Evolutionary conservation across 2,888 invertebrate species (phyloP).

Genomic region (Heterodera filipjevi): DNA sequence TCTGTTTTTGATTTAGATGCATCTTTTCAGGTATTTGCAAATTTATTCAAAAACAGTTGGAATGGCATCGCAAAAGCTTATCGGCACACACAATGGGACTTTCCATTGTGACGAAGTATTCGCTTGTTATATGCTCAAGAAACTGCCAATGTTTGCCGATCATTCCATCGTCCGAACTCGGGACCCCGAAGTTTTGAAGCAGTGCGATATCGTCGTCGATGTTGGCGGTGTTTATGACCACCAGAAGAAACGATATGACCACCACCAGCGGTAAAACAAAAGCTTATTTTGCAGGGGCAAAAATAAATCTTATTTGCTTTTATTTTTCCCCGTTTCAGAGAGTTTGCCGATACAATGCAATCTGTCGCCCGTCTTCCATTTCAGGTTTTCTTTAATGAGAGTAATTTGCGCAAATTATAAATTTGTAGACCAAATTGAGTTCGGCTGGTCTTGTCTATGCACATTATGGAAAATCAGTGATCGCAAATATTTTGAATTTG

Average conservation of each 20-base stretch:
- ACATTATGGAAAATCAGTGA: constrained; percentile 82
- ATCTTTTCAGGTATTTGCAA: background rate
- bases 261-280: constrained; percentile 78
- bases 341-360: constrained; percentile 67
- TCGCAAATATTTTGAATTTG: constrained; percentile 66
- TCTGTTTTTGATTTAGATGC: constrained; percentile 24
- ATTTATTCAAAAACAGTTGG: background rate
- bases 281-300: background rate
- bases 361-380: constrained; percentile 45
- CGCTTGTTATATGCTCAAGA: constrained; percentile 88
- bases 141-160: constrained; percentile 79
- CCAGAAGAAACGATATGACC: constrained; percentile 80
- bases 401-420: constrained; percentile 45
- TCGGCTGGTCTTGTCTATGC: constrained; percentile 91
- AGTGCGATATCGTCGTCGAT: constrained; percentile 91
- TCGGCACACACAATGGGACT: constrained; percentile 74
- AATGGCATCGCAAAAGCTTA: constrained; percentile 45
- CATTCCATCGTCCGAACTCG: constrained; percentile 74
- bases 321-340: constrained; percentile 59
- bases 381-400: background rate
- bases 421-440: constrained; percentile 76
- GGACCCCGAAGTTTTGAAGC: constrained; percentile 66
- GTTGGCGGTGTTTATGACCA: constrained; percentile 87
- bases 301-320: background rate
- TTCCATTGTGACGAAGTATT: constrained; percentile 78